These are phyloP conservation scores for Scaptodrosophila latifasciaeformis DNA, from an alignment of 2,888 invertebrate species.

Conservation along the genomic window DNA sequence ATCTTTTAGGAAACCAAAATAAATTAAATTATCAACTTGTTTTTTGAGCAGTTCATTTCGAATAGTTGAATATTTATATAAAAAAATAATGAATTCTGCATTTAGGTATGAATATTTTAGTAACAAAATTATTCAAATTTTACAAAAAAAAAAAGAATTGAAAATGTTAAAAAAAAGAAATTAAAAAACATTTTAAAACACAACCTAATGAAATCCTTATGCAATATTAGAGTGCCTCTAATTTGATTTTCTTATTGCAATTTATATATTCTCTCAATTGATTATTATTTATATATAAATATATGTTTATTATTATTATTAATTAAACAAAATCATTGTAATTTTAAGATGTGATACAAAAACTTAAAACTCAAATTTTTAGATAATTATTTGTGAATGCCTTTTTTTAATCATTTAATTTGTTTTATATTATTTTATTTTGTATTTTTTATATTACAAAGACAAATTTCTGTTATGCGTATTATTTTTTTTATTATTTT, in stretches of 20 bases:
- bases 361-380: conserved; percentile 62
- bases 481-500: conserved; percentile 50
- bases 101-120: conserved; percentile 22
- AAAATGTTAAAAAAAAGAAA: not conserved
- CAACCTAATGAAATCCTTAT: conserved; percentile 56
- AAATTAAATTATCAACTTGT: too few species aligned
- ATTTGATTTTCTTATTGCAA: too few species aligned
- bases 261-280: not conserved
- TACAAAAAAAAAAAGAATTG: too few species aligned
- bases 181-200: not conserved
- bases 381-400: conserved; percentile 64
- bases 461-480: too few species aligned
- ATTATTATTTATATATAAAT: too few species aligned
- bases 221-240: conserved; percentile 74
- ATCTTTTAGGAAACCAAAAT: too few species aligned
- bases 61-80: too few species aligned
- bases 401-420: conserved; percentile 55
- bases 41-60: too few species aligned
- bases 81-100: too few species aligned
- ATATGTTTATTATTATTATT: conserved; percentile 39
- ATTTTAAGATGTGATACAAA: conserved; percentile 61
- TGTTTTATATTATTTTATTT: conserved; percentile 47
- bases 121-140: too few species aligned
- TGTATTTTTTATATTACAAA: conserved; percentile 41
- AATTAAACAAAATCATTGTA: conserved; percentile 46